Conservation (phyloP, 2,888 invertebrate genomes). For the Leucania comma region DNA sequence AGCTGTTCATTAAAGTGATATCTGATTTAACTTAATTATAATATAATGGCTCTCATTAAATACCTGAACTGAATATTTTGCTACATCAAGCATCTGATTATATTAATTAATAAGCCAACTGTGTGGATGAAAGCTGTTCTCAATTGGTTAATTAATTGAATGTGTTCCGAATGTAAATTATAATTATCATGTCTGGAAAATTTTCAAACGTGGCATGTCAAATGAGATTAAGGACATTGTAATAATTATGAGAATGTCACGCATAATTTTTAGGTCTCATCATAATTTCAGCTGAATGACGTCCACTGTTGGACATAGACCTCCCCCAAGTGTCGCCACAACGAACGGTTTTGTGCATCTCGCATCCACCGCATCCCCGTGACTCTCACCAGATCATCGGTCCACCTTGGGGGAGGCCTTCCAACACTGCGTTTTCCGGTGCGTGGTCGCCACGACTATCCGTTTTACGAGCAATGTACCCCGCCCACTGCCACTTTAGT, state of each 20-base stretch:
- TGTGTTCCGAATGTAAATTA: constrained; percentile 30
- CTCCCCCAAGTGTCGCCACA: too few relatives aligned
- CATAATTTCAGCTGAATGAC: too few relatives aligned
- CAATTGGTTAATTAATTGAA: constrained; percentile 24
- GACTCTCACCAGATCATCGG: too few relatives aligned
- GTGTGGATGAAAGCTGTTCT: constrained; percentile 25
- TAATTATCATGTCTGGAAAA: constrained; percentile 5
- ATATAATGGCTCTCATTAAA: constrained; percentile 23
- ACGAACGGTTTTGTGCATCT: too few relatives aligned
- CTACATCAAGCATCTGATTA: constrained; percentile 14
- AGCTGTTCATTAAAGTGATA: constrained; percentile 6
- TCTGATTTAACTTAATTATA: constrained; percentile 2
- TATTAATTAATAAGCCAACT: constrained; percentile 15
- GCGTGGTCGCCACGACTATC: too few relatives aligned
- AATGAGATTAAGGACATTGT: background rate
- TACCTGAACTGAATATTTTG: constrained; percentile 18
- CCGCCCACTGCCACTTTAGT: too few relatives aligned
- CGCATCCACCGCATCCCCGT: too few relatives aligned
- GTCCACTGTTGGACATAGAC: too few relatives aligned
- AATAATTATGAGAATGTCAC: background rate
- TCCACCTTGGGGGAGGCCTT: too few relatives aligned
- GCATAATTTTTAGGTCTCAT: background rate
- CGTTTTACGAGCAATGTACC: too few relatives aligned
- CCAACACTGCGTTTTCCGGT: too few relatives aligned
- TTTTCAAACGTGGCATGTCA: background rate